Conservation (phyloP, 2,888 invertebrate species). For the Lissocephala sabroskyi region DNA sequence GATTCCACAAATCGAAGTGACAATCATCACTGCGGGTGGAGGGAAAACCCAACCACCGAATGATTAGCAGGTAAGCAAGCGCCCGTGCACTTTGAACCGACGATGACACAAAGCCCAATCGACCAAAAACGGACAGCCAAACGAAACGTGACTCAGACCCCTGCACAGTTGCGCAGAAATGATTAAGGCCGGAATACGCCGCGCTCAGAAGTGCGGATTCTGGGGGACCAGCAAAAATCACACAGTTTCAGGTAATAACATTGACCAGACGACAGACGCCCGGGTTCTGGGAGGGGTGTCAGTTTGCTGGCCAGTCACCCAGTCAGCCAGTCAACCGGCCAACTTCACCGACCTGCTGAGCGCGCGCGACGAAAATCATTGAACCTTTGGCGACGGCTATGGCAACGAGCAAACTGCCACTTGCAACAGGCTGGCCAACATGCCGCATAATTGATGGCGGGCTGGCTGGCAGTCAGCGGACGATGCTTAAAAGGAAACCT, state of each 20-base stretch:
- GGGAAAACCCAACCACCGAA: conserved; percentile 18
- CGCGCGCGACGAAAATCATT: conserved; percentile 6
- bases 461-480: conserved; percentile 30
- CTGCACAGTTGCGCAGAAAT: background rate
- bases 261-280: no score
- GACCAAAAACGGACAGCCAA: conserved; percentile 18
- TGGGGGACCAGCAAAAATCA: background rate
- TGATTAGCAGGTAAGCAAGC: conserved; percentile 31
- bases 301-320: no score
- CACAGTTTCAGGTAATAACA: background rate
- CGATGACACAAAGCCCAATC: background rate
- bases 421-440: conserved; percentile 42
- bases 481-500: conserved; percentile 60
- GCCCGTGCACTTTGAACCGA: conserved; percentile 46
- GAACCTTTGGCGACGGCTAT: conserved; percentile 30
- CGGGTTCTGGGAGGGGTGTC: no score
- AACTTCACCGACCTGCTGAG: conserved; percentile 21
- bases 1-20: background rate
- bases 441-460: conserved; percentile 62
- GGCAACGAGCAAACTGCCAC: conserved; percentile 25
- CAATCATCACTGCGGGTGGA: conserved; percentile 5
- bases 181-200: conserved; percentile 1
- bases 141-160: background rate
- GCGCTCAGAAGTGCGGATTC: no score
- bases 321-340: background rate